These are phyloP conservation scores for Lophius piscatorius DNA, from an alignment of 2,113 vertebrate genomes.

Conservation along the genomic window DNA sequence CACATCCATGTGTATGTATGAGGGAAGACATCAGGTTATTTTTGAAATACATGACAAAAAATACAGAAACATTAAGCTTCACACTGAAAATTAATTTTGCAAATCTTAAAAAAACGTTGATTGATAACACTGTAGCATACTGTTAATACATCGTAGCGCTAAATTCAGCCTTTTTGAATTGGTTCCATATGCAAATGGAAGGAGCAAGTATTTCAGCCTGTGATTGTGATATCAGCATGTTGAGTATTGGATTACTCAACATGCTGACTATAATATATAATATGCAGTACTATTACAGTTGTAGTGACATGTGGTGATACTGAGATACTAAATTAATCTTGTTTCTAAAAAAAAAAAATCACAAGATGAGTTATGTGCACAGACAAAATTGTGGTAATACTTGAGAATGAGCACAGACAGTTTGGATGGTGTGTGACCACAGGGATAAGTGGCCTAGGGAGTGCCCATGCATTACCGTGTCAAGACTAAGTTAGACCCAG, in stretches of 20 bases:
- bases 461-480: not conserved
- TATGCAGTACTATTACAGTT: no score
- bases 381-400: slow-evolving; percentile 5
- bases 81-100: not conserved
- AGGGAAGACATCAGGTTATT: not conserved
- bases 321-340: not conserved
- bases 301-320: no score
- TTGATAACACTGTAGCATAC: not conserved
- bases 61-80: not conserved
- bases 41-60: not conserved
- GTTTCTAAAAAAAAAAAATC: not conserved
- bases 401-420: not conserved
- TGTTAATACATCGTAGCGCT: no score
- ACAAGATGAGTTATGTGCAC: not conserved
- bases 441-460: not conserved
- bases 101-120: not conserved
- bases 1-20: not conserved
- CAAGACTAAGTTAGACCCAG: not conserved
- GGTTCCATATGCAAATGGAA: no score
- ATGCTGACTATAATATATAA: no score
- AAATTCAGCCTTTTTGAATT: not conserved
- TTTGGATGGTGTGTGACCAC: slow-evolving; percentile 1
- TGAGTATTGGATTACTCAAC: no score
- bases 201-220: no score
- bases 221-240: no score